A percentile compares a stretch with the other conserved stretches of the same genome.
Conservation (phyloP, 2,888 invertebrate genomes). For the Tetragnatha montana region DNA sequence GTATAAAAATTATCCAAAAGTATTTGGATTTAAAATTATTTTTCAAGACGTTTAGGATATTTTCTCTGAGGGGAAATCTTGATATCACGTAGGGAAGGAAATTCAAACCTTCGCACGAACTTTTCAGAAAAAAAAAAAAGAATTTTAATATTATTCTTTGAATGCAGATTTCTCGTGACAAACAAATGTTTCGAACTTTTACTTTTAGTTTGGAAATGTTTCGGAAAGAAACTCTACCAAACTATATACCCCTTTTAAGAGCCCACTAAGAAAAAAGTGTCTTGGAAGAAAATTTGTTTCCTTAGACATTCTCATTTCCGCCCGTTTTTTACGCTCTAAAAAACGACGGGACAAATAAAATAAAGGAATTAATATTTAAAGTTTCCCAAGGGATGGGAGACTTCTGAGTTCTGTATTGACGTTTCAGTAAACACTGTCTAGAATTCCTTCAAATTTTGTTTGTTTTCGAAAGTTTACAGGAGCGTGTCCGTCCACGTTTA, state of each 20-base stretch:
- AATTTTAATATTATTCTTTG: conserved; percentile 53
- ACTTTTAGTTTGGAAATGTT: conserved; percentile 44
- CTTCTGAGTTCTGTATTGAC: conserved; percentile 15
- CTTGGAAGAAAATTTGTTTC: conserved; percentile 39
- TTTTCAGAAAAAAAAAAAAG: neutral
- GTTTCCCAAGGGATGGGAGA: conserved; percentile 20
- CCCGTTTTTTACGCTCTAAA: conserved; percentile 2
- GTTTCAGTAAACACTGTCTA: conserved; percentile 31
- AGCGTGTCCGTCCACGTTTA: conserved; percentile 15
- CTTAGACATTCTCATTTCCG: conserved; percentile 56
- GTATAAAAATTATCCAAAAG: too few species aligned
- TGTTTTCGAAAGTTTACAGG: conserved; percentile 21
- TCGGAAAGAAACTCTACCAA: conserved; percentile 28
- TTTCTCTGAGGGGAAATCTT: neutral
- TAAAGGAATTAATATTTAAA: conserved; percentile 57
- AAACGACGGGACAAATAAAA: conserved; percentile 32
- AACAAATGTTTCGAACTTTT: conserved; percentile 54
- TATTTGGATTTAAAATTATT: too few species aligned
- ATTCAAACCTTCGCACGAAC: neutral
- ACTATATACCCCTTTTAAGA: conserved; percentile 26
- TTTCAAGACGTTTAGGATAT: too few species aligned
- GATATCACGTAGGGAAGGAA: conserved; percentile 11
- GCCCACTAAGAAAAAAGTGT: conserved; percentile 14
- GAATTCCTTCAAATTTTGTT: conserved; percentile 35
- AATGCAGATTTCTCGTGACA: conserved; percentile 43